Conservation (phyloP, 2,797 vertebrate genomes). For the Gallinago nigripennis region DNA sequence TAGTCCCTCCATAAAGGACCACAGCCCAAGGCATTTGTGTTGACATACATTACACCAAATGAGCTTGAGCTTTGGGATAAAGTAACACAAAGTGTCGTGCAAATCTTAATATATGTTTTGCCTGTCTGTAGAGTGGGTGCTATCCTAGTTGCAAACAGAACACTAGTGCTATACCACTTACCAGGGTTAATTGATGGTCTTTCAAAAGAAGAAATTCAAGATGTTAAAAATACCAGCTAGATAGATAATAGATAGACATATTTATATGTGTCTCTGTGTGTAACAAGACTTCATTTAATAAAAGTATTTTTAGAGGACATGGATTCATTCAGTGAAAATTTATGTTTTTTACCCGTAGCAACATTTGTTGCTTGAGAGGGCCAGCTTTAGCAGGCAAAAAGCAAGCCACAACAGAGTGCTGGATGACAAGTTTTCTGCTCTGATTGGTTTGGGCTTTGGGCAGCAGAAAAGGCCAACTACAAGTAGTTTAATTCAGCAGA, state of each 20-base stretch:
- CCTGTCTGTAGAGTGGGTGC: not conserved
- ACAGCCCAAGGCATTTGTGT: not conserved
- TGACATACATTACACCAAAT: not conserved
- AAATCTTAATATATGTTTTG: not conserved
- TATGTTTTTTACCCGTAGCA: not conserved
- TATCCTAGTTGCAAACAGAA: not conserved
- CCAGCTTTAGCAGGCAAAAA: rapidly evolving
- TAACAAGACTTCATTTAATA: not conserved
- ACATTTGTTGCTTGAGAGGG: not conserved
- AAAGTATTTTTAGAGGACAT: not conserved
- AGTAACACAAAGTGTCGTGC: not conserved
- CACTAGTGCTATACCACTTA: not conserved
- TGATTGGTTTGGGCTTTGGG: not conserved
- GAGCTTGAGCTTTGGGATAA: not conserved
- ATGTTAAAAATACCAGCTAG: not conserved
- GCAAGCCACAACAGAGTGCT: not conserved
- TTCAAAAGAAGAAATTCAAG: not conserved
- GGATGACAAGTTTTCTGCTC: not conserved
- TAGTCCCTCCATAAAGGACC: not conserved
- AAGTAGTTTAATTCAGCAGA: not conserved
- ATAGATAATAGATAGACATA: not conserved
- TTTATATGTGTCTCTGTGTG: not conserved
- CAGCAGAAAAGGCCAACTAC: not conserved
- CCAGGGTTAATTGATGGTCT: not conserved
- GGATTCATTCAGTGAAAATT: not conserved